These are phyloP conservation scores for Meloe dianella DNA, from an alignment of 2,888 invertebrate genomes.

Conservation along the genomic window DNA sequence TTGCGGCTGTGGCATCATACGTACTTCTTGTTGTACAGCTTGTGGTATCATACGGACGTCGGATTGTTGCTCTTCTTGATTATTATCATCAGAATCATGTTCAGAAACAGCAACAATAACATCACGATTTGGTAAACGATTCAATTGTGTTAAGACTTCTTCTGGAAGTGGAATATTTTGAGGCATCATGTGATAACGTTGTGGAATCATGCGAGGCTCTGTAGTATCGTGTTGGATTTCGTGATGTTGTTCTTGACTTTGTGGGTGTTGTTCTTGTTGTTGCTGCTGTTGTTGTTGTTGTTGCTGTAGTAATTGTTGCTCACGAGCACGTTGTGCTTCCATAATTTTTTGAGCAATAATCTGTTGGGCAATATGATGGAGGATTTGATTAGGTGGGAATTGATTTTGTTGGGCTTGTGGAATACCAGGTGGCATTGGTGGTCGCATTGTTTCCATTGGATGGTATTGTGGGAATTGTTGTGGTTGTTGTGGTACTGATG, in stretches of 20 bases:
- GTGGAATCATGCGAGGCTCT: constrained; percentile 10
- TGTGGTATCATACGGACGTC: too few relatives aligned
- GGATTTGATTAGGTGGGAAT: constrained; percentile 57
- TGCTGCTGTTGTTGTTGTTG: constrained; percentile 48
- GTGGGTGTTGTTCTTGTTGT: constrained; percentile 49
- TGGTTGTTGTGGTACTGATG: constrained; percentile 38
- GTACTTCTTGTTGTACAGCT: constrained; percentile 15
- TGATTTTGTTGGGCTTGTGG: constrained; percentile 47
- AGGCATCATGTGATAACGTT: constrained; percentile 37
- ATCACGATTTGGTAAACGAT: constrained; percentile 56
- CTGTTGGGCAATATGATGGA: constrained; percentile 59
- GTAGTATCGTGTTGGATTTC: constrained; percentile 9
- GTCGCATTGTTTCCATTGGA: constrained; percentile 63
- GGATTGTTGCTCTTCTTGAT: constrained; percentile 19
- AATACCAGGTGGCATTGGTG: constrained; percentile 56
- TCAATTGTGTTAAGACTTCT: constrained; percentile 57
- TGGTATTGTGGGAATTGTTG: constrained; percentile 54
- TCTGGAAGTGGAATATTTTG: constrained; percentile 62
- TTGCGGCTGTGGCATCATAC: not conserved
- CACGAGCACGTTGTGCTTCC: constrained; percentile 53
- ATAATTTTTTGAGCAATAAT: constrained; percentile 56
- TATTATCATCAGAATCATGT: constrained; percentile 43
- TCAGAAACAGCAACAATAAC: constrained; percentile 55
- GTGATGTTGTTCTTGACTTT: constrained; percentile 38
- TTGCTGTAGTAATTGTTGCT: constrained; percentile 46